phyloP scores from a whole-genome alignment of 2,888 invertebrate genomes.

The Stenchaetothrips biformis region DNA sequence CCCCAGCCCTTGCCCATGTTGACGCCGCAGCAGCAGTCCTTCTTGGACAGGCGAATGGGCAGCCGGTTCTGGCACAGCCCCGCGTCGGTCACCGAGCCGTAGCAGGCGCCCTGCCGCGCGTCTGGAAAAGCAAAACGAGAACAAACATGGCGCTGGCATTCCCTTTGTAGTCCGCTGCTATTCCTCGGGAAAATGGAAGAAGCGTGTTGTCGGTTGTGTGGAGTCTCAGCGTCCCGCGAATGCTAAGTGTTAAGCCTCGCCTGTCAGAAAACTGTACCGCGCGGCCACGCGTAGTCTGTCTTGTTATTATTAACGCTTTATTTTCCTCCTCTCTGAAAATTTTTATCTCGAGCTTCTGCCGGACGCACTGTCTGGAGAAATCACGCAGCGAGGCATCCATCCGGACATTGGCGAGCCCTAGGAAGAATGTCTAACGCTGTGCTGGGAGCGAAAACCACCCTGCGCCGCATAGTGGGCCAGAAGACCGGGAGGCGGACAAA shows the following conservation, averaged over 20 bases:
- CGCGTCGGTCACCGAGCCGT: conserved; percentile 59
- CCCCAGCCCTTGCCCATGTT: conserved; percentile 86
- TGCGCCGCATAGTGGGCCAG: too few species aligned
- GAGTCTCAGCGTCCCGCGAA: not conserved
- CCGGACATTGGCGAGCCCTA: too few species aligned
- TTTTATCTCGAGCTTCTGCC: too few species aligned
- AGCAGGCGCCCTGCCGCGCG: conserved; percentile 74
- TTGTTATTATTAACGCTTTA: too few species aligned
- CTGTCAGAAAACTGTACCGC: not conserved
- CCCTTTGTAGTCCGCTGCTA: not conserved
- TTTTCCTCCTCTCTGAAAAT: too few species aligned
- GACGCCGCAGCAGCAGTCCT: conserved; percentile 81
- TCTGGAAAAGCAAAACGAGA: conserved; percentile 51
- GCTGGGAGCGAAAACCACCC: not conserved
- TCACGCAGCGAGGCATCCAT: too few species aligned
- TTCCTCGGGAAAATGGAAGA: not conserved
- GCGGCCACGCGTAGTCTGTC: not conserved
- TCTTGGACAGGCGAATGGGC: conserved; percentile 65
- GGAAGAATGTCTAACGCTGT: too few species aligned
- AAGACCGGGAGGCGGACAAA: too few species aligned
- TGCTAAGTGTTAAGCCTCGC: not conserved
- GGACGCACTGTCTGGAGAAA: too few species aligned
- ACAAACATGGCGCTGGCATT: not conserved
- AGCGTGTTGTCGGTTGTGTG: not conserved
- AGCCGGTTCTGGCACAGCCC: conserved; percentile 67